Percentiles rank a stretch among this genome's conserved stretches.
Conservation (phyloP, 2,888 invertebrate genomes). For the Desoria tigrina region DNA sequence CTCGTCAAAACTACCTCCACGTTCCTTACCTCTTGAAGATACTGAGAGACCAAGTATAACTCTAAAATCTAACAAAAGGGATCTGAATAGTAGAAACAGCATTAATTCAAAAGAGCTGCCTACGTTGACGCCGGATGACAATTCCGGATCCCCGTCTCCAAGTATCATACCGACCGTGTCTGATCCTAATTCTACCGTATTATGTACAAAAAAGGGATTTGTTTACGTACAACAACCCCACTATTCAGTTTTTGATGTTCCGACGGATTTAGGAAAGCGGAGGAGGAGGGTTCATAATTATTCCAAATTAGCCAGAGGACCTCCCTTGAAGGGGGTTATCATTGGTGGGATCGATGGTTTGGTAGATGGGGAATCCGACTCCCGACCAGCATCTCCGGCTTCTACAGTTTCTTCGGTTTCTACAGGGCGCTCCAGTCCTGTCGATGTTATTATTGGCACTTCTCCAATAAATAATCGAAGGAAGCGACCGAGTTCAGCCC, state of each 20-base stretch:
- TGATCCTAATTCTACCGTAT: conserved; percentile 5
- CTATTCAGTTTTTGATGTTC: conserved; percentile 42
- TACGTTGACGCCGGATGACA: not conserved
- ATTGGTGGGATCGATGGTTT: not conserved
- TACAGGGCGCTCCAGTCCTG: not conserved
- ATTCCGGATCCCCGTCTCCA: not conserved
- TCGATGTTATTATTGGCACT: not conserved
- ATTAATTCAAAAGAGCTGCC: not conserved
- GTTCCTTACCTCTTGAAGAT: not conserved
- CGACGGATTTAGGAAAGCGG: conserved; percentile 46
- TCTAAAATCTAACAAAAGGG: too few relatives aligned
- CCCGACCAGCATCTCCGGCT: not conserved
- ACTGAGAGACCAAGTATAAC: too few relatives aligned
- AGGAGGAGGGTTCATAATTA: conserved; percentile 49
- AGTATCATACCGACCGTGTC: not conserved
- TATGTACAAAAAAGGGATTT: conserved; percentile 16
- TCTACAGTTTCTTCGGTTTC: not conserved
- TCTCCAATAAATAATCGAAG: not conserved
- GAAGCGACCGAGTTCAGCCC: not conserved
- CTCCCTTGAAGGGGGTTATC: conserved; percentile 8
- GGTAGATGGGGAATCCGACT: conserved; percentile 4
- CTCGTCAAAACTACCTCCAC: not conserved
- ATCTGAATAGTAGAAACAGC: too few relatives aligned
- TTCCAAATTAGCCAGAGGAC: conserved; percentile 46
- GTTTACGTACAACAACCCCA: conserved; percentile 21